Evolutionary conservation across 2,888 invertebrate species (phyloP).

Genomic region (Copidosoma aretas): DNA sequence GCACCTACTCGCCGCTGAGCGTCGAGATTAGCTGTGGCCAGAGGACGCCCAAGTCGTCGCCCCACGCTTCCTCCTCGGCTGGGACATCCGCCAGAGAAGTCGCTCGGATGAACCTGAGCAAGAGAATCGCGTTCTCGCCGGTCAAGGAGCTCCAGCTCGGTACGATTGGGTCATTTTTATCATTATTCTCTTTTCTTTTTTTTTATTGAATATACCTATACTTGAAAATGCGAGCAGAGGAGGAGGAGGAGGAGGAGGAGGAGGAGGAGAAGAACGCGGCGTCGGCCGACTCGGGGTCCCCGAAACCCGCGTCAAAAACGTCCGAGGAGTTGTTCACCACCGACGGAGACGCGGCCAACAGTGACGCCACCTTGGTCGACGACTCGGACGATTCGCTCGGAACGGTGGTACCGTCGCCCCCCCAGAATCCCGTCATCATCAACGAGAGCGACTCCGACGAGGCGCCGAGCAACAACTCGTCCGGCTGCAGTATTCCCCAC

Average conservation of each 20-base stretch:
- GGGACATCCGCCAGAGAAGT: neutral
- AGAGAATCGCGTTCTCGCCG: conserved; percentile 31
- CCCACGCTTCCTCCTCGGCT: conserved; percentile 8
- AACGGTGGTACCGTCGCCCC: conserved; percentile 21
- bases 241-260: too few relatives aligned
- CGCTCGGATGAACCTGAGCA: conserved; percentile 18
- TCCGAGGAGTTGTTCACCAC: neutral
- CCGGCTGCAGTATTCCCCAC: neutral
- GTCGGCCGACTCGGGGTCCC: neutral
- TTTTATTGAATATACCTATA: neutral
- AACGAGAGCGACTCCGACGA: conserved; percentile 37
- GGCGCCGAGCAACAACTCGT: conserved; percentile 9
- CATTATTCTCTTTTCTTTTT: neutral
- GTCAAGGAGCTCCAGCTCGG: conserved; percentile 32
- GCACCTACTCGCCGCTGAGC: conserved; percentile 55
- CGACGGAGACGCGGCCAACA: conserved; percentile 12
- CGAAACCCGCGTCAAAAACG: neutral
- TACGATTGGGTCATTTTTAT: conserved; percentile 2
- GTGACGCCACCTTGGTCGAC: conserved; percentile 42
- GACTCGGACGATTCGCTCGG: conserved; percentile 43
- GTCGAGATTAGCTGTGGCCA: conserved; percentile 49
- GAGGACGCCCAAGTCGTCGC: conserved; percentile 31
- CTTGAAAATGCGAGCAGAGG: neutral
- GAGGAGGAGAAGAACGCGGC: neutral
- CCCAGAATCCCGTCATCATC: conserved; percentile 22